Evolutionary conservation across 2,888 invertebrate genomes (phyloP), one percentile per base, ranked within the genome.

Genomic region (Ectemnius cavifrons): DNA sequence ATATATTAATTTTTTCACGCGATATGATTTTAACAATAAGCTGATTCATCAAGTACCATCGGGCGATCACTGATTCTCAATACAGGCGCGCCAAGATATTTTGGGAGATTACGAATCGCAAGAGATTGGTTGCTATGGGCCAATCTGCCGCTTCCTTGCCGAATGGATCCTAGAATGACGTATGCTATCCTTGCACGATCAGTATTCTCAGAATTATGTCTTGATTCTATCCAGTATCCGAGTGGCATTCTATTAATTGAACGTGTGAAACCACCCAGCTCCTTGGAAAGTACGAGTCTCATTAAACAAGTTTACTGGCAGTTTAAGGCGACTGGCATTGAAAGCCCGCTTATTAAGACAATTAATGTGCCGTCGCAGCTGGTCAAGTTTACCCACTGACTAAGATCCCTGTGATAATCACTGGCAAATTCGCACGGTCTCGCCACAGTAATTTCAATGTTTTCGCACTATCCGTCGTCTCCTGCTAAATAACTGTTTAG

Each of bases 171-270:
- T 27, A 46, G 66, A 77, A 64, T 45, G 20, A 11, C 49, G 47
- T 37, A 56, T 63, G 63, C 37, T 16, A 4, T 37, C 37, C 11
- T 20, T 13, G 71, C 61, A 20, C 20, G 47, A 56, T 79, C 76
- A 76, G 52, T 16, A 6, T 76, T 76, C 71, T 27, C 63, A 49
- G 75, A 78, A 78, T 27, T 57, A n/a, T 23, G 23, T n/a, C 11
- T 47, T 11, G 37, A 37, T 37, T 37, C 37, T 2, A 8, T 37
- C 37, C 6, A 37, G 37, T 11, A 37, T 37, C 6, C 11, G 6
- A 8, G 37, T 11, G 37, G 27, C 28, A 23, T 58, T 14, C 18
- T 45, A 52, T 61, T 56, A 69, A 67, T 68, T 70, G 72, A 20
- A 23, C 23, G 37, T 37, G 37, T 8, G 37, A 37, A 37, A 37